Evolutionary conservation across 2,113 vertebrate species (phyloP).

Genomic region (Numida meleagris): DNA sequence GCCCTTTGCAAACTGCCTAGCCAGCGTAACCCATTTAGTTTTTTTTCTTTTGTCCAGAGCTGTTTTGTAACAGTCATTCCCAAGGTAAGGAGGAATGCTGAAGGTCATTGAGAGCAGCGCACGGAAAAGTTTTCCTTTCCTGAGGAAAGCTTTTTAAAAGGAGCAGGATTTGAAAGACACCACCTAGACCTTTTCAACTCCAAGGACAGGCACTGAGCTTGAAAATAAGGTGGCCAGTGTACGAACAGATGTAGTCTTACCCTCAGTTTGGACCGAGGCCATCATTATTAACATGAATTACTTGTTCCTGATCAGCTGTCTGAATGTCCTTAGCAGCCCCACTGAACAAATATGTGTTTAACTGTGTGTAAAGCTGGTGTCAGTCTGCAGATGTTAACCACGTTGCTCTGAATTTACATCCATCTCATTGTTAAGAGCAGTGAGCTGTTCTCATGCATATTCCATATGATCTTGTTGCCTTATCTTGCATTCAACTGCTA

Average conservation of each 20-base stretch:
- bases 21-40: background rate
- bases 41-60: background rate
- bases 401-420: background rate
- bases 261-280: background rate
- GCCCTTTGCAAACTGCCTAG: background rate
- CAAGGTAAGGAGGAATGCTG: background rate
- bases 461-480: background rate
- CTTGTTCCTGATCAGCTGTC: background rate
- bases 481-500: background rate
- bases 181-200: background rate
- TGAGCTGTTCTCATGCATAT: background rate
- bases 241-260: background rate
- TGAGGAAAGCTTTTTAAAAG: background rate
- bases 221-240: background rate
- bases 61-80: background rate
- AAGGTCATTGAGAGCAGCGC: background rate
- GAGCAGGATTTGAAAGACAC: background rate
- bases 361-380: background rate
- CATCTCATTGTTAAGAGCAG: accelerated
- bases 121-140: background rate
- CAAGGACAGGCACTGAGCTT: background rate
- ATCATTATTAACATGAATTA: background rate
- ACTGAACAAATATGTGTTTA: background rate
- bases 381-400: background rate
- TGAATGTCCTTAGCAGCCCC: background rate